phyloP scores from a whole-genome alignment of 2,113 vertebrate genomes.

The Anser cygnoides region DNA sequence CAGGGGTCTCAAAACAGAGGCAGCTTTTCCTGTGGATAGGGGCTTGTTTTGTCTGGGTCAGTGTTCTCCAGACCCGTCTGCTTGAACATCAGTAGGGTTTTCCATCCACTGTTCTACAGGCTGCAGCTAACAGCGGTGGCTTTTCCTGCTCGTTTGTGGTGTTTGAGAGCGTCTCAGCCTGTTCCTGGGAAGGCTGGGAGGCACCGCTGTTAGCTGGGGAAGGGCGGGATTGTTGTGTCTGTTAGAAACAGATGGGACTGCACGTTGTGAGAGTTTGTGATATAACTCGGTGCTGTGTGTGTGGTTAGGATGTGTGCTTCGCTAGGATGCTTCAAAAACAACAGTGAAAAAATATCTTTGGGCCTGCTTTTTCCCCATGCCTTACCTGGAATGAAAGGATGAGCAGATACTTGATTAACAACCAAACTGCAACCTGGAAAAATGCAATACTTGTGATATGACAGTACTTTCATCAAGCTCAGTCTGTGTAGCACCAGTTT shows the following conservation, averaged over 20 bases:
- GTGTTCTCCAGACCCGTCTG: too few species aligned
- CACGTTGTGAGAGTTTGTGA: not conserved
- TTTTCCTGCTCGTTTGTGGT: not conserved
- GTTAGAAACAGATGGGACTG: not conserved
- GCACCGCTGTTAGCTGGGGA: not conserved
- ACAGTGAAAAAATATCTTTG: not conserved
- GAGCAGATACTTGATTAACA: not conserved
- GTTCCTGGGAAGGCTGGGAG: not conserved
- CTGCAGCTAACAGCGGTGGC: not conserved
- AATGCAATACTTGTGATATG: not conserved
- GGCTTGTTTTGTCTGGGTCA: too few species aligned
- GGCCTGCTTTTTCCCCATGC: not conserved
- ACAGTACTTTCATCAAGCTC: not conserved
- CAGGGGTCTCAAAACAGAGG: too few species aligned
- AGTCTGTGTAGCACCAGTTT: not conserved
- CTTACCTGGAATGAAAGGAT: not conserved
- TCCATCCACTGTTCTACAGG: too few species aligned
- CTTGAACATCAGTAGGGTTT: too few species aligned
- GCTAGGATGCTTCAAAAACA: not conserved
- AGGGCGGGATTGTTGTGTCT: not conserved
- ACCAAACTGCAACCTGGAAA: not conserved
- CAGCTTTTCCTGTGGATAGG: too few species aligned
- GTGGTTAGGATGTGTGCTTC: not conserved
- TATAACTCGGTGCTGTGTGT: not conserved
- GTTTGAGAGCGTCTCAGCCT: not conserved